phyloP scores from a whole-genome alignment of 2,113 vertebrate species.

The Charina bottae region DNA sequence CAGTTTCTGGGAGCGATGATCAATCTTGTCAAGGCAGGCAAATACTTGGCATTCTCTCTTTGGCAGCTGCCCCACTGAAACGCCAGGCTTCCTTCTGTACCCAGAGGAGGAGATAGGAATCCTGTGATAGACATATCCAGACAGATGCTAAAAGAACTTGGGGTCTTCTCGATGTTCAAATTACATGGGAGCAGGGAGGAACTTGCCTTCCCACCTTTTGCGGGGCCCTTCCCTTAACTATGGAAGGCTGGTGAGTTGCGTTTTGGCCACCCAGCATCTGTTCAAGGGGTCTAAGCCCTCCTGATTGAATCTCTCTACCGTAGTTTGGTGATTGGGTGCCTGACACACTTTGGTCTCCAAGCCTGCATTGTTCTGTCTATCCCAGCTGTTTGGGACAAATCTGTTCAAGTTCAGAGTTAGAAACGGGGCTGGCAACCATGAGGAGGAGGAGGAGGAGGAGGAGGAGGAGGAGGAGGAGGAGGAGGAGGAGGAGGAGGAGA shows the following conservation, averaged over 20 bases:
- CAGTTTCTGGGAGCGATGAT: background rate
- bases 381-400: background rate
- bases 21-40: background rate
- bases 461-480: background rate
- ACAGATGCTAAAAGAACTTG: background rate
- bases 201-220: background rate
- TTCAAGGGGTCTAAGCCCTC: background rate
- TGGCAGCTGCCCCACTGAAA: background rate
- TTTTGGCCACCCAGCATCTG: background rate
- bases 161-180: background rate
- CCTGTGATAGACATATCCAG: background rate
- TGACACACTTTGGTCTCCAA: background rate
- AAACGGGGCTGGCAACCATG: background rate
- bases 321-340: background rate
- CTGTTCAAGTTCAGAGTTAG: background rate
- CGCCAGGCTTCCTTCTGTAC: background rate
- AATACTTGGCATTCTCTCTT: background rate
- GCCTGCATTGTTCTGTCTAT: background rate
- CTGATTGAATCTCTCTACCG: background rate
- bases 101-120: background rate
- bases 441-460: background rate
- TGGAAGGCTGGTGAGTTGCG: background rate
- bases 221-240: background rate
- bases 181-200: background rate
- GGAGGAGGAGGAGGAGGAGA: background rate